phyloP scores from a whole-genome alignment of 2,113 vertebrate genomes.

The Gasterosteus aculeatus region DNA sequence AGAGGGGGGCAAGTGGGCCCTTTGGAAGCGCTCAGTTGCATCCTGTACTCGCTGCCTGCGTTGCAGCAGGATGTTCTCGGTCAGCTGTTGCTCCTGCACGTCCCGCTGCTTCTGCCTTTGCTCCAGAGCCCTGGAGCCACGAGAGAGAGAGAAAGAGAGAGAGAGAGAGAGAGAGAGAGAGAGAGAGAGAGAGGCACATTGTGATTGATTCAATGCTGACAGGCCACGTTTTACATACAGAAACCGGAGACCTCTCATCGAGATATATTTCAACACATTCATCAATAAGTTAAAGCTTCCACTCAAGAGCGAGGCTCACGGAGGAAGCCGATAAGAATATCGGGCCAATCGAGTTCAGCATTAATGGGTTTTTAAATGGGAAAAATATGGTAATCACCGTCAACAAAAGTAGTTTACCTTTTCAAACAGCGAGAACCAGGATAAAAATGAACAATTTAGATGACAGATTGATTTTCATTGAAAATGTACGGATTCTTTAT shows the following conservation, averaged over 20 bases:
- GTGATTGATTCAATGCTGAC: constrained; percentile 31
- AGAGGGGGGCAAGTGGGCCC: constrained; percentile 82
- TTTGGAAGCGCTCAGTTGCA: constrained; percentile 91
- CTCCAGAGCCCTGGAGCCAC: constrained; percentile 85
- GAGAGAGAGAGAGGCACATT: constrained; percentile 1
- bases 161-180: too few species aligned
- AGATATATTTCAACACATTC: constrained; percentile 54
- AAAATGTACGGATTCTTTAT: neutral
- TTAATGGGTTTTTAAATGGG: neutral
- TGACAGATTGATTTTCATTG: neutral
- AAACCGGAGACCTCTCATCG: constrained; percentile 54
- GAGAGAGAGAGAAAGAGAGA: constrained; percentile 5
- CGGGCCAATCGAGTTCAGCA: constrained; percentile 16
- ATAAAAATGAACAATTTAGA: neutral
- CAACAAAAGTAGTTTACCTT: neutral
- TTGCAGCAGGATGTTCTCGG: constrained; percentile 87
- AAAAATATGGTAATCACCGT: neutral
- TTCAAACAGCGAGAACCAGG: neutral
- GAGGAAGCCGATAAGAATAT: constrained; percentile 21
- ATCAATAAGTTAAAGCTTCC: constrained; percentile 65
- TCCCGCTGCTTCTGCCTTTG: constrained; percentile 85
- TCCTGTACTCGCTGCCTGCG: constrained; percentile 87
- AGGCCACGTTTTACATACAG: constrained; percentile 23
- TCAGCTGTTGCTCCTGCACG: constrained; percentile 83
- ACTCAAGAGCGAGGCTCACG: constrained; percentile 3